A percentile compares a stretch with the other conserved stretches of the same genome.
Conservation (phyloP, 2,797 vertebrate species). For the Pseudomugil gertrudae region DNA sequence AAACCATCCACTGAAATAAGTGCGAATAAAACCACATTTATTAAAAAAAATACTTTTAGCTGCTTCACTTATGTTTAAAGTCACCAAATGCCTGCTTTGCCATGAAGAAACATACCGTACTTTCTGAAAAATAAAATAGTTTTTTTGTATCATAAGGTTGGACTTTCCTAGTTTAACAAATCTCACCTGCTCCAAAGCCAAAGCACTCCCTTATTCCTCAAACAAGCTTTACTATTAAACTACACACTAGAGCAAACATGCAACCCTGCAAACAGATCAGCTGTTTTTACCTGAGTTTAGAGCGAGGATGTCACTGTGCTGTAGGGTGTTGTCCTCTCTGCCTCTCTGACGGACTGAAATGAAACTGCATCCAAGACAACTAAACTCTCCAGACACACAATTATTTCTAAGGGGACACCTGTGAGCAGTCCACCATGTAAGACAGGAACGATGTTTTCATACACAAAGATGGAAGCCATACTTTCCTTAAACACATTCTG, state of each 20-base stretch:
- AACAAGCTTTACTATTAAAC: not conserved
- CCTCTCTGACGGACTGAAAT: constrained; percentile 41
- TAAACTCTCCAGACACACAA: constrained; percentile 48
- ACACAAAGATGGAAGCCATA: not conserved
- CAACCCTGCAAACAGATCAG: not conserved
- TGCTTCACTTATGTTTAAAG: not conserved
- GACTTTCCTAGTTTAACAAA: not conserved
- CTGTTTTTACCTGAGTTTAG: constrained; percentile 55
- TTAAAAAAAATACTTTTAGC: not conserved
- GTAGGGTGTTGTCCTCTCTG: constrained; percentile 55
- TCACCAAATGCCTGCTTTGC: not conserved
- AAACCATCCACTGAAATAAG: constrained; percentile 9
- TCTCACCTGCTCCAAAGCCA: not conserved
- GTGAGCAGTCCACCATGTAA: constrained; percentile 10
- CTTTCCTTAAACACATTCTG: not conserved
- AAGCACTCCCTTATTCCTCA: not conserved
- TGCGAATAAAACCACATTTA: not conserved
- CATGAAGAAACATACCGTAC: not conserved
- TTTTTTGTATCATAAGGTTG: not conserved
- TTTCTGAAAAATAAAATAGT: not conserved
- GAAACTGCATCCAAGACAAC: constrained; percentile 75
- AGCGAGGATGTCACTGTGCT: constrained; percentile 18
- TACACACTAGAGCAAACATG: constrained; percentile 4
- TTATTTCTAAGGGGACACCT: constrained; percentile 48
- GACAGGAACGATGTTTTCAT: not conserved